A percentile compares a stretch with the other conserved stretches of the same genome.
phyloP scores from a whole-genome alignment of 2,797 vertebrate species.

The Hydrolagus colliei region DNA sequence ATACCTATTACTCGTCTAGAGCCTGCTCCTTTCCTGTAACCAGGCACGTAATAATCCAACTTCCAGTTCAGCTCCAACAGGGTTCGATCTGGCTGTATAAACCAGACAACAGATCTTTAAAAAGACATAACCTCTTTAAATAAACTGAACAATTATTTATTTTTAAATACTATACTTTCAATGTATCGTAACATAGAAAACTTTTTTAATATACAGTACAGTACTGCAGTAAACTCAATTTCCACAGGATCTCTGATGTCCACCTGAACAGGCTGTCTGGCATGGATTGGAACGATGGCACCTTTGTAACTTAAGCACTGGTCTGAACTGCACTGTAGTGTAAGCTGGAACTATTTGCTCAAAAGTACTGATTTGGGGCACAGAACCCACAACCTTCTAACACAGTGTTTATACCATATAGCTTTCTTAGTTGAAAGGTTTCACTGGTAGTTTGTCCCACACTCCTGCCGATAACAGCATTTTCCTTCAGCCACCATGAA shows the following conservation, averaged over 20 bases:
- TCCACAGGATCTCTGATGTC: not conserved
- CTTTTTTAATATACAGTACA: not conserved
- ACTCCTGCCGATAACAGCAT: too few relatives aligned
- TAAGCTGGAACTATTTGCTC: not conserved
- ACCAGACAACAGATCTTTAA: constrained; percentile 9
- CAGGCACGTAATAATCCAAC: constrained; percentile 35
- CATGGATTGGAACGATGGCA: not conserved
- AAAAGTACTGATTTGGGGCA: not conserved
- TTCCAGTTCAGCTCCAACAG: constrained; percentile 32
- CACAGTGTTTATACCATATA: not conserved
- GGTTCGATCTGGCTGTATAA: constrained; percentile 33
- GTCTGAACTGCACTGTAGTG: not conserved
- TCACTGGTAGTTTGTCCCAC: too few relatives aligned
- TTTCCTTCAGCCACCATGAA: too few relatives aligned
- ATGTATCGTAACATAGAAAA: not conserved
- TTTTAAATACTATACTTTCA: constrained; percentile 1
- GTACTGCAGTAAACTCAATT: not conserved
- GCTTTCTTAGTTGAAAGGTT: too few relatives aligned
- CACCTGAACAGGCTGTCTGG: not conserved
- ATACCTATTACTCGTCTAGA: constrained; percentile 18
- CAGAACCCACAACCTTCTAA: not conserved
- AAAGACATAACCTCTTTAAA: not conserved
- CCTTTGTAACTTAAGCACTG: not conserved
- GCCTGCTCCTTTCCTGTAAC: constrained; percentile 32
- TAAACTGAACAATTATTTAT: constrained; percentile 14